Base-by-base conservation (phyloP, 1,140 invertebrate genomes). In the Eulimnadia texana region DNA sequence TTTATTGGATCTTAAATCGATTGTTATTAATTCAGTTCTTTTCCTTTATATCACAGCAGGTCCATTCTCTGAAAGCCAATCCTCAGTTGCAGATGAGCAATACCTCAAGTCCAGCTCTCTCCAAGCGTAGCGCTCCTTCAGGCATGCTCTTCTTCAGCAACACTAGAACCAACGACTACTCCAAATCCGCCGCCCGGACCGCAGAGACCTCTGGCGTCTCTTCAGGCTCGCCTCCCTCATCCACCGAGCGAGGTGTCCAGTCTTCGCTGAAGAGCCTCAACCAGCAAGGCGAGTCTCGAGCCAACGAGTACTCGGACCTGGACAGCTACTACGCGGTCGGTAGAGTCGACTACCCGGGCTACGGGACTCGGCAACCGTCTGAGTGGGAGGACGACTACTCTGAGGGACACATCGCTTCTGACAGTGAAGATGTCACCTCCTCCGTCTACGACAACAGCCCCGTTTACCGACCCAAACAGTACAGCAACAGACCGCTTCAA, bases 391-490 rank as follows among this genome's bases (percentile, higher is more conserved):
- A 3, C 2, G 55, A 57, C 19, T 29, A 57, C 55, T 27, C 24
- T 25, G 24, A 56, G 2, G 55, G 55, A 16, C 27, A 57, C 25
- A 29, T 27, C 25, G 27, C 27, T 33, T 57, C 55, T 0, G 55
- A 57, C 19, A 33, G 55, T 27, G 28, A 29, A 16, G 55, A 57
- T 20, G 10, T 57, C 27, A 27, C 55, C 28, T 57, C 55, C 29
- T 57, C 55, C 13, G 55, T 57, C 20, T 57, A 57, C 55, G 55
- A 57, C 19, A 57, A 57, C 28, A 57, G 55, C 20, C 55, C 55
- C 28, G 55, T 57, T 10, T 57, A 57, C 20, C 55, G 55, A 33
- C 55, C 24, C 1, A 23, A 27, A 16, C 33, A 42, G 33, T 9
- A 42, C 16, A 42, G 33, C 33, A 42, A 16, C 33, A 42, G 33